Base-by-base conservation (phyloP, 2,797 vertebrate genomes). In the Xiphorhynchus erythropygius region DNA sequence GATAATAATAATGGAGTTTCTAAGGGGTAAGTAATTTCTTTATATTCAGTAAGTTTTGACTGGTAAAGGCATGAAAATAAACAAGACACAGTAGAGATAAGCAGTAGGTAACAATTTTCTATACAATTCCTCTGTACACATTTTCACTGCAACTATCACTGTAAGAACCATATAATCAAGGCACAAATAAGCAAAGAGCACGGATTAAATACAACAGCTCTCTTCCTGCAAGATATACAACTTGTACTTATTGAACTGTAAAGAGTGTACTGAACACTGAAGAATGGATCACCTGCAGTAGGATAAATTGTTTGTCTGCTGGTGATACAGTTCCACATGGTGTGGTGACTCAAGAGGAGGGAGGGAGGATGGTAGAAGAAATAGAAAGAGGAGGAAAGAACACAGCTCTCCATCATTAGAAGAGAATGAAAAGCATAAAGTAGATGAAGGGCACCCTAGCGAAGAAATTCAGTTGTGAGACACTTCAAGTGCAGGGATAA, bases 1-100 rank as follows among this genome's bases (percentile, higher is more conserved):
- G 50, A 90, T 68, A 64, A 90, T 64, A 86, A 81, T 75, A 92
- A 88, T 55, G 24, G 74, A 83, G 52, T 62, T 92, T 83, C 50
- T 89, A 74, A 87, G 60, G 24, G n/a, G 67, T 70, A 82, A 93
- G 56, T 78, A 1, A 87, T 81, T 93, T 33, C 47, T 57, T 74
- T 95, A 87, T 17, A 42, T 87, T 89, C 57, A 16, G n/a, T 33
- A 79, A 91, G 42, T 81, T 91, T 91, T 89, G 73, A 85, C 91
- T 73, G 23, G 50, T 59, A 87, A 81, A 76, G 18, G 52, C 65
- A 91, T 70, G 85, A 93, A 91, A 96, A 92, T 89, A 97, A 94
- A 73, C 84, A 92, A 87, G 65, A 80, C 37, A 50, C 14, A 55
- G 57, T 63, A 81, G 49, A 84, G 84, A 88, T 59, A 94, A 88